Conservation (phyloP, 1,140 invertebrate species). For the Drosophila nannoptera region DNA sequence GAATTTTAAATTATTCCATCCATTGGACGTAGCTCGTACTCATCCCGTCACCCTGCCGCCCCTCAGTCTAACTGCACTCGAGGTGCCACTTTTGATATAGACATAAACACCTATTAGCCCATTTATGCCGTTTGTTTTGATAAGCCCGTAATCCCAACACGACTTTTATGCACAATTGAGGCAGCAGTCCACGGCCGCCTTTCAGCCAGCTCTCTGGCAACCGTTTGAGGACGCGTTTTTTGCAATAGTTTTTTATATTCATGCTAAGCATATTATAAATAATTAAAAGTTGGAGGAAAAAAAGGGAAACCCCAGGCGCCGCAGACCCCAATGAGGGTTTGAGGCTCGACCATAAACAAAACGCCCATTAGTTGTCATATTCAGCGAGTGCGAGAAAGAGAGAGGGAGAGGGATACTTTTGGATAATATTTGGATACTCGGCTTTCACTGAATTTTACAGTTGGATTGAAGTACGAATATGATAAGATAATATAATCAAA, state of each 20-base stretch:
- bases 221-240: conserved; percentile 25
- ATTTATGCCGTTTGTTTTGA: neutral
- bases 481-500: too few species aligned
- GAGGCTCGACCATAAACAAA: conserved; percentile 57
- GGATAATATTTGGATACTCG: too few species aligned
- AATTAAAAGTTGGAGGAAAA: conserved; percentile 48
- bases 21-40: too few species aligned
- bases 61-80: neutral
- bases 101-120: conserved; percentile 11
- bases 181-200: conserved; percentile 33
- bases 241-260: conserved; percentile 24
- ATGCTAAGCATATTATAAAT: conserved; percentile 65
- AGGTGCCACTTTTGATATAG: conserved; percentile 14
- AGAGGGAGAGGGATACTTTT: too few species aligned
- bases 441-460: too few species aligned
- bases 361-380: conserved; percentile 66
- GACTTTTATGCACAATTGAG: conserved; percentile 23
- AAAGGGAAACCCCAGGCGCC: conserved; percentile 16
- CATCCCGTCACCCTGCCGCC: too few species aligned
- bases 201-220: conserved; percentile 50
- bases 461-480: too few species aligned
- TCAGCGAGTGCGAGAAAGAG: conserved; percentile 34
- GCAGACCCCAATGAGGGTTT: conserved; percentile 20
- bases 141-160: conserved; percentile 12
- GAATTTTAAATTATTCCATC: too few species aligned